phyloP scores from a whole-genome alignment of 2,113 vertebrate genomes.

The Galbula dea region DNA sequence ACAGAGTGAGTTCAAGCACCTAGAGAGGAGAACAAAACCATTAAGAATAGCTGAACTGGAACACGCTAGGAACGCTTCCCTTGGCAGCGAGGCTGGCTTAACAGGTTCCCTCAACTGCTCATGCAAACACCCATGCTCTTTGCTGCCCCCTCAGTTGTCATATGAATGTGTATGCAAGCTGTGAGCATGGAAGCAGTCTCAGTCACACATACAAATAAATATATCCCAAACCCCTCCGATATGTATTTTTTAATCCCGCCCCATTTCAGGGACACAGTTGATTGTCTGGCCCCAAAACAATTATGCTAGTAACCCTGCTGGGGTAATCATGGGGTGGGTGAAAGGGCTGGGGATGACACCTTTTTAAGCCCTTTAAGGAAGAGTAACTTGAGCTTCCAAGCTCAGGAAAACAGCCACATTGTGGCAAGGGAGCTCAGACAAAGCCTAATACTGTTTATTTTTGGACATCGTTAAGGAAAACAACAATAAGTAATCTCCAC shows the following conservation, averaged over 20 bases:
- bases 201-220: not conserved
- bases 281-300: not conserved
- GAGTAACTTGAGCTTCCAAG: not conserved
- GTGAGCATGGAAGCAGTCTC: not conserved
- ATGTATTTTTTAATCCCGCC: not conserved
- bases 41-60: not conserved
- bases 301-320: not conserved
- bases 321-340: not conserved
- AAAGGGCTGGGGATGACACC: not conserved
- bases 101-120: not conserved
- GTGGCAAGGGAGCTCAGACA: not conserved
- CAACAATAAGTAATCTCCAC: not conserved
- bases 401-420: not conserved
- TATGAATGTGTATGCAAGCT: not conserved
- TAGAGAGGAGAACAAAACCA: not conserved
- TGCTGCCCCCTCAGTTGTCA: not conserved
- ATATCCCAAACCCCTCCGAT: not conserved
- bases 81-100: not conserved
- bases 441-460: not conserved
- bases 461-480: not conserved
- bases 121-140: not conserved
- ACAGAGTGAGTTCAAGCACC: not conserved
- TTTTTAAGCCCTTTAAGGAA: not conserved
- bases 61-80: not conserved
- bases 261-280: not conserved